These are phyloP conservation scores for Patagioenas fasciata DNA, from an alignment of 2,113 vertebrate species.

Conservation along the genomic window DNA sequence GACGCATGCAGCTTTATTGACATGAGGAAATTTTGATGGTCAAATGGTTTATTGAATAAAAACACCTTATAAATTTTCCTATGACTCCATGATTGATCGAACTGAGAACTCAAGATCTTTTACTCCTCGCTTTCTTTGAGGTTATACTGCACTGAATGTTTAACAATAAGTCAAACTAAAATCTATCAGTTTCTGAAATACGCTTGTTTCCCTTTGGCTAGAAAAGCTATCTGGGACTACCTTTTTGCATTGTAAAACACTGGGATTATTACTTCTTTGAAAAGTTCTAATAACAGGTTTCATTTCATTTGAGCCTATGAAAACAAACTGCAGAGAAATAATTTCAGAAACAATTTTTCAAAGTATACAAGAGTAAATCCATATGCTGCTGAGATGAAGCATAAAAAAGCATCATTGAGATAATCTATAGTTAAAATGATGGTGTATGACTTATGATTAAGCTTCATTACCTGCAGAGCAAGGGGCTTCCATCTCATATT, in stretches of 20 bases:
- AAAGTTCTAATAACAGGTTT: conserved; percentile 45
- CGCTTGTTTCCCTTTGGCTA: not conserved
- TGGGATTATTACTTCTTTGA: conserved; percentile 33
- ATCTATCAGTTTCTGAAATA: not conserved
- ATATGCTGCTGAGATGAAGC: conserved; percentile 83
- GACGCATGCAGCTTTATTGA: not conserved
- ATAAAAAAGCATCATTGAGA: conserved; percentile 82
- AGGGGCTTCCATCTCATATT: conserved; percentile 99
- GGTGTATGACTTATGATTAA: conserved; percentile 87
- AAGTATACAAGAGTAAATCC: conserved; percentile 77
- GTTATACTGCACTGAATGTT: not conserved
- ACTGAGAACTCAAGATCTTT: not conserved
- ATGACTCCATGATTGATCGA: not conserved
- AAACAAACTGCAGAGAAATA: conserved; percentile 71
- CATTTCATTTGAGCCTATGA: conserved; percentile 62
- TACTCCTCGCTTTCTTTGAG: not conserved
- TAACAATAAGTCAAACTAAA: not conserved
- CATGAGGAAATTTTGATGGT: not conserved
- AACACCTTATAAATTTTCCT: not conserved
- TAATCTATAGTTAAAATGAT: conserved; percentile 83
- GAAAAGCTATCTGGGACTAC: not conserved
- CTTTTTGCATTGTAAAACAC: conserved; percentile 24
- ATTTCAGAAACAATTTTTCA: conserved; percentile 78
- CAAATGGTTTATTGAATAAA: not conserved
- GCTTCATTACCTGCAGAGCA: conserved; percentile 97